Base-by-base conservation (phyloP, 2,797 vertebrate species). In the Tolypeutes matacus region DNA sequence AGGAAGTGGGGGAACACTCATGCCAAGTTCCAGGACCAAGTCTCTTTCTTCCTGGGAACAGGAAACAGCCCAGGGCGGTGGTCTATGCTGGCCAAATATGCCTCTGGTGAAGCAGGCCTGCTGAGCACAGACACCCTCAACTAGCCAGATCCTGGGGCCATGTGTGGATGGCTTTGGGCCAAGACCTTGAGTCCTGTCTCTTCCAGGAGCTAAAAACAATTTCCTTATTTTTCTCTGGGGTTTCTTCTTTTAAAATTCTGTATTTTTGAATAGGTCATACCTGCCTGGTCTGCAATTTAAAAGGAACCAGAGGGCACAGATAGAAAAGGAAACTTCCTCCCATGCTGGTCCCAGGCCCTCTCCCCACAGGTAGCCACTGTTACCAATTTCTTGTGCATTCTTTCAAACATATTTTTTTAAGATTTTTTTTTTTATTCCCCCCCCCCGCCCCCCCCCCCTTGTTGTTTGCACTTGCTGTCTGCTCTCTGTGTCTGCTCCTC, bases 341-440 rank as follows among this genome's bases (percentile, higher is more conserved):
- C 1, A 0, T 0, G 1, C 18, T 2, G 31, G 4, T 20, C 5
- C 34, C 69, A 23, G 8, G 14, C 29, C 58, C 18, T 65, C 46
- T 58, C 67, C 58, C 62, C 3, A 11, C 62, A 34, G 3, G 0
- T 14, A 31, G 29, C 46, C 36, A 4, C 27, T 4, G 0, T 23
- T 23, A 10, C n/a, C 69, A 23, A 1, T 31, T 21, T 29, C 67
- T 20, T n/a, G 8, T 36, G 51, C 20, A 13, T 20, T 42, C 58
- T 31, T 69, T 75, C 36, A 39, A 27, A 15, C 39, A 5, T 18
- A 9, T 5, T 9, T 46, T 46, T 9, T 46, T 46, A 5, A 46
- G 9, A 46, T 5, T 5, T 46, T 46, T 46, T 46, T 46, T 46
- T 46, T 46, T 46, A 46, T 46, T 46, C 9, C 42, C 42, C 42